Base-by-base conservation (phyloP, 2,113 vertebrate species). In the Thalassarche chlororhynchos region DNA sequence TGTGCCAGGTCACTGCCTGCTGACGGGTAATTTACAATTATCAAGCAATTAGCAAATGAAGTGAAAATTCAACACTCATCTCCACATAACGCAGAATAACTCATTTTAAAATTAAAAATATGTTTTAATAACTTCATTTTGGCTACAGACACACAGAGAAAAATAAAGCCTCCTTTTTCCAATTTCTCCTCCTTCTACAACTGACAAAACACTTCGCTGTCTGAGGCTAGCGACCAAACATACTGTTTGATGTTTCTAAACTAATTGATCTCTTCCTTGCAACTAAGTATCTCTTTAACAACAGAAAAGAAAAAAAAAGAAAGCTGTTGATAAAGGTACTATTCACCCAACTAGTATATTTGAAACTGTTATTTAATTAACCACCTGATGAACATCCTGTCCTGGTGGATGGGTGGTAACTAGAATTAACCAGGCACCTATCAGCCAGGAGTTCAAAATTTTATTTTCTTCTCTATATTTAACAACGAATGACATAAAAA, bases 21-120 rank as follows among this genome's bases (percentile, higher is more conserved):
- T 90, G 85, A 96, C 9, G 61, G 77, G 71, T 90, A 69, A 94
- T 94, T 87, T 90, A 69, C 89, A 97, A 97, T 94, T 96, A 96
- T 47, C 90, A 11, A 90, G 90, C 91, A 96, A 95, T 98, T 93
- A 95, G 64, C 83, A 93, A 98, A 94, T 68, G 95, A 97, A 89
- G 91, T 57, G 90, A 93, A 89, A 96, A 96, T 78, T 65, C 95
- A 93, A 74, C 97, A 85, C 84, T 96, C 93, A 52, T 96, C 93
- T 86, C 91, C 51, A 47, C 78, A 20, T 25, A 96, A 83, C 46
- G n/a, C 64, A 77, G 69, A 94, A 61, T 72, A 94, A 92, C 85
- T 86, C 92, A 89, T 95, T 89, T 93, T 60, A 89, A 96, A 97
- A 97, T 84, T 94, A 96, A 96, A 84, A 97, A 93, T 57, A 46